Percentiles rank a stretch among this genome's conserved stretches.
These are phyloP conservation scores for Trissoscelio sp. DNA, from an alignment of 2,888 invertebrate species.

Conservation along the genomic window DNA sequence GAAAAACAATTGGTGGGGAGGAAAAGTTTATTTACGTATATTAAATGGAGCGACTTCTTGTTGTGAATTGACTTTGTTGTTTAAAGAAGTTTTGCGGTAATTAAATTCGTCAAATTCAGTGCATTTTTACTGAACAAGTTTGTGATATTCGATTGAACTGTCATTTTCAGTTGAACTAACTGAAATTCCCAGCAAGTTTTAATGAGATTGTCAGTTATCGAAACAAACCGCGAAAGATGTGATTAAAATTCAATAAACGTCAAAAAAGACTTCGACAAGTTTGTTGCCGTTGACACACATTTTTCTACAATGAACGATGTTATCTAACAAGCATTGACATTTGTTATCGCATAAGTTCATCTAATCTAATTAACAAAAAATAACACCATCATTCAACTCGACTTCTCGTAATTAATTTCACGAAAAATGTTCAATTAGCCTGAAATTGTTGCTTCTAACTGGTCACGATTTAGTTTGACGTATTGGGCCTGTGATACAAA, in stretches of 20 bases:
- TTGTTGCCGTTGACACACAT: neutral
- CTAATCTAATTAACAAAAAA: neutral
- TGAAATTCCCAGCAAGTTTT: neutral
- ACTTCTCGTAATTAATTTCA: too few relatives aligned
- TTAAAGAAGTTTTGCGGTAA: too few relatives aligned
- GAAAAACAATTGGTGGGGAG: too few relatives aligned
- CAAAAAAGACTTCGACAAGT: neutral
- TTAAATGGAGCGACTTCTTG: too few relatives aligned
- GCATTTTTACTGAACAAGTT: neutral
- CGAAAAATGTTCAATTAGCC: neutral
- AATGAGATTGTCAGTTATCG: slow-evolving; percentile 7
- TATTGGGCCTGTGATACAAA: too few relatives aligned
- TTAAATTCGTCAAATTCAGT: neutral
- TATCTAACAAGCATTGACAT: neutral
- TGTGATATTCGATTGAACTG: slow-evolving; percentile 5
- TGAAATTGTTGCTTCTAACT: too few relatives aligned
- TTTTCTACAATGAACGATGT: neutral
- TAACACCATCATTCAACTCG: too few relatives aligned
- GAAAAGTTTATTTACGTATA: too few relatives aligned
- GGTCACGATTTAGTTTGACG: too few relatives aligned
- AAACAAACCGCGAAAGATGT: neutral
- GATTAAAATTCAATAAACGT: slow-evolving; percentile 5
- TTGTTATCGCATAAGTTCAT: neutral
- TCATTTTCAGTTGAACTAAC: slow-evolving; percentile 9
- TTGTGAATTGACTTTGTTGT: too few relatives aligned